Percentiles rank a stretch among this genome's conserved stretches.
phyloP scores from a whole-genome alignment of 1,140 invertebrate species.

The Cataglyphis hispanica region DNA sequence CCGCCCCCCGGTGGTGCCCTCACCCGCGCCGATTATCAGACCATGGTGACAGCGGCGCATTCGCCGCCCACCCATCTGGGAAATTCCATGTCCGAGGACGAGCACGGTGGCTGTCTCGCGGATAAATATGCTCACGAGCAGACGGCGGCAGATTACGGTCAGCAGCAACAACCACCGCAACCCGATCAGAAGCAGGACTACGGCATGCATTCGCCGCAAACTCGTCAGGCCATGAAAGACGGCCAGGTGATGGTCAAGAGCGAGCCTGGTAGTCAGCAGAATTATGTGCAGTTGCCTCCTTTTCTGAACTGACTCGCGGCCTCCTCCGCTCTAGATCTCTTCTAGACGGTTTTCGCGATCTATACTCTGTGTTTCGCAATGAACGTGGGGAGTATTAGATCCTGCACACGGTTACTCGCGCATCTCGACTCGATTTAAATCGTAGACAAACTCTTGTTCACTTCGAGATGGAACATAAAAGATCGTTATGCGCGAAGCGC shows the following conservation, averaged over 20 bases:
- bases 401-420: neutral
- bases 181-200: constrained; percentile 86
- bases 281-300: constrained; percentile 91
- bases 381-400: constrained; percentile 26
- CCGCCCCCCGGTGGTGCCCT: constrained; percentile 82
- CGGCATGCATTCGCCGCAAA: constrained; percentile 86
- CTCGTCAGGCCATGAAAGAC: constrained; percentile 86
- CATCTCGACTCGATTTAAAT: neutral
- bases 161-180: constrained; percentile 84
- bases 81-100: constrained; percentile 86
- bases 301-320: constrained; percentile 90
- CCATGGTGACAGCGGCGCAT: constrained; percentile 89
- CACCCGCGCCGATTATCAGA: constrained; percentile 88
- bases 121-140: constrained; percentile 89
- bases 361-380: neutral
- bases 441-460: neutral
- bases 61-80: constrained; percentile 87
- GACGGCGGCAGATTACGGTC: constrained; percentile 84
- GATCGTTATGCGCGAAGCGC: neutral
- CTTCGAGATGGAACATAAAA: too few relatives aligned
- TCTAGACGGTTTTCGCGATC: constrained; percentile 45
- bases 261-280: constrained; percentile 88
- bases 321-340: constrained; percentile 77
- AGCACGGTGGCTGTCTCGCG: constrained; percentile 84
- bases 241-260: constrained; percentile 87